Conservation (phyloP, 2,797 vertebrate genomes). For the Tenualosa thibaudeaui region DNA sequence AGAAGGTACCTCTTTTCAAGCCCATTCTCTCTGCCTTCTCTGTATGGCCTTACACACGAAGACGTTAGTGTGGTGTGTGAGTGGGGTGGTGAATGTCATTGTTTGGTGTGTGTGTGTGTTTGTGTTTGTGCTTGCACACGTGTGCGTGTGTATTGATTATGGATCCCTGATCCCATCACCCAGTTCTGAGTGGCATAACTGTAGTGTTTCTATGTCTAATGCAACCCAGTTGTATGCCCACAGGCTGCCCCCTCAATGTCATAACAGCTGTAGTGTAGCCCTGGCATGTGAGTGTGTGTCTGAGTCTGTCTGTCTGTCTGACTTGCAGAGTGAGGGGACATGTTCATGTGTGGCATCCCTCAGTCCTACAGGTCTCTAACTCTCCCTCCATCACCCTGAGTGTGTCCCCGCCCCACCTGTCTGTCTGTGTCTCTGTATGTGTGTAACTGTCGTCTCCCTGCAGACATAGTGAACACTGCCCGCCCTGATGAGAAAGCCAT, state of each 20-base stretch:
- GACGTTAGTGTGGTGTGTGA: background rate
- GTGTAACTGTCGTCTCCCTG: constrained; percentile 68
- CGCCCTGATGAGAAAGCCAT: constrained; percentile 97
- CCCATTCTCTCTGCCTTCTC: background rate
- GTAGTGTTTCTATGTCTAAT: background rate
- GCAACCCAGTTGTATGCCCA: background rate
- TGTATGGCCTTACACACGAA: background rate
- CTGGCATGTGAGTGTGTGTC: constrained; percentile 10
- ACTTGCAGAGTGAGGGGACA: constrained; percentile 11
- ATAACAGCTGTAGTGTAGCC: constrained; percentile 53
- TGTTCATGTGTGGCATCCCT: background rate
- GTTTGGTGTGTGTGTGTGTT: constrained; percentile 11
- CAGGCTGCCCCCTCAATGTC: background rate
- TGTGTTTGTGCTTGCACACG: too few relatives aligned
- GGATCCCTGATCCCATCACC: background rate
- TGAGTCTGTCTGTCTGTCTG: constrained; percentile 29
- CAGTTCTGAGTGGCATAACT: background rate
- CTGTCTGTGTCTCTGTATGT: constrained; percentile 31
- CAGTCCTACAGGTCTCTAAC: background rate
- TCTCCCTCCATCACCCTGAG: background rate
- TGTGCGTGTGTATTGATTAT: background rate
- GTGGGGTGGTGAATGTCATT: background rate
- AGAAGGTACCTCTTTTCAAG: constrained; percentile 76
- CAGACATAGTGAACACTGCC: constrained; percentile 95
- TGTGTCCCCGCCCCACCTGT: background rate